Conservation (phyloP, 2,113 vertebrate species). For the Malurus cyaneus region DNA sequence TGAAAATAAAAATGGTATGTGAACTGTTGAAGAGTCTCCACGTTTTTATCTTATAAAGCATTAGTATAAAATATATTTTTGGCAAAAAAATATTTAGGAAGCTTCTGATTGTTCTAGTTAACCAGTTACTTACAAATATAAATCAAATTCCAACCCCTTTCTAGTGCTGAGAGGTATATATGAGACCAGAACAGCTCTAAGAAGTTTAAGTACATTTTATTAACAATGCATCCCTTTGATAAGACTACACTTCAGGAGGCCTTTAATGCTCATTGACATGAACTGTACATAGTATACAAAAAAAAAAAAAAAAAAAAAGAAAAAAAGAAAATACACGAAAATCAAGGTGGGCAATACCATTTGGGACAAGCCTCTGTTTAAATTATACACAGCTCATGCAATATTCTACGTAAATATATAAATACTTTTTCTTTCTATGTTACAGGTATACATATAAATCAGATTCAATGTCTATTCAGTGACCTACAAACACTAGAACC, state of each 20-base stretch:
- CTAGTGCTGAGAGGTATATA: neutral
- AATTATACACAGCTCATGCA: slow-evolving; percentile 90
- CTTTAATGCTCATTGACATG: slow-evolving; percentile 88
- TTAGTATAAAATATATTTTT: neutral
- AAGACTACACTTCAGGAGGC: slow-evolving; percentile 92
- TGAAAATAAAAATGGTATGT: neutral
- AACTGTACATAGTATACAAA: slow-evolving; percentile 95
- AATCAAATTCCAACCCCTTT: neutral
- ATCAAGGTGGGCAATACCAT: slow-evolving; percentile 81
- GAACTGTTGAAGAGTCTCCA: neutral
- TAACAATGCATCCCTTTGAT: slow-evolving; percentile 97
- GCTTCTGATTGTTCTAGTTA: neutral
- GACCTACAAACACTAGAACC: slow-evolving; percentile 83
- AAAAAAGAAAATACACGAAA: neutral
- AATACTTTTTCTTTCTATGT: slow-evolving; percentile 96
- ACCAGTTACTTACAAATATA: neutral
- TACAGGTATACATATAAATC: slow-evolving; percentile 99
- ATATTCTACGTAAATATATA: slow-evolving; percentile 97
- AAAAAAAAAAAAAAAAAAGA: slow-evolving; percentile 22
- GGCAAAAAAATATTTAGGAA: neutral
- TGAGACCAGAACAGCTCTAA: slow-evolving; percentile 32
- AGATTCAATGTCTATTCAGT: slow-evolving; percentile 88
- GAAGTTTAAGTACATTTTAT: slow-evolving; percentile 86
- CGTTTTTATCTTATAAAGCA: neutral
- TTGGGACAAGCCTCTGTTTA: slow-evolving; percentile 80